Conservation (phyloP, 2,113 vertebrate species). For the Gorsachius goisagi region DNA sequence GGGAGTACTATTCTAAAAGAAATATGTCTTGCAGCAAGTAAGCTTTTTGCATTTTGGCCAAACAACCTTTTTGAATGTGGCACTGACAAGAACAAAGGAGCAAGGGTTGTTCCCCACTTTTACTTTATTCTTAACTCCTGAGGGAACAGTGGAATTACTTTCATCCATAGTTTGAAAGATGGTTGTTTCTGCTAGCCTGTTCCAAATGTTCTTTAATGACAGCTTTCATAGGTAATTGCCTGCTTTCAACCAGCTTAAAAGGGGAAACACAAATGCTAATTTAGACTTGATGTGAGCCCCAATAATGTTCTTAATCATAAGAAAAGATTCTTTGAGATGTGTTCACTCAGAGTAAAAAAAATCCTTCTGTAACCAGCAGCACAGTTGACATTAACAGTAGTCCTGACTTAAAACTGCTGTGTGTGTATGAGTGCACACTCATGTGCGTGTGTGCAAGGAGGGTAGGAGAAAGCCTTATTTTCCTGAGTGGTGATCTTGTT, state of each 20-base stretch:
- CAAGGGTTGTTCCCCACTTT: neutral
- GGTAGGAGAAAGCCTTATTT: neutral
- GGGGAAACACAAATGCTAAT: neutral
- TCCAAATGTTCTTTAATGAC: neutral
- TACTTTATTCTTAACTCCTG: neutral
- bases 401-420: neutral
- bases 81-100: neutral
- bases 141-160: neutral
- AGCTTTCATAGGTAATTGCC: neutral
- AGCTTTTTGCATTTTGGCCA: neutral
- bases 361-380: neutral
- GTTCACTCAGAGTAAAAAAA: neutral
- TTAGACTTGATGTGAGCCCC: neutral
- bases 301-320: neutral
- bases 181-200: neutral
- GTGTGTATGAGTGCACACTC: fast-evolving
- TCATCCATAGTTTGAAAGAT: neutral
- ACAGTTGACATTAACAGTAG: neutral
- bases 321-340: neutral
- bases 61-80: neutral
- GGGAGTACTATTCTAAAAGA: neutral
- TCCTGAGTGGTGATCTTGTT: neutral
- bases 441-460: neutral
- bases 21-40: neutral
- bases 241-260: neutral